Base-by-base conservation (phyloP, 2,888 invertebrate genomes). In the Lordiphosa andalusiaca region DNA sequence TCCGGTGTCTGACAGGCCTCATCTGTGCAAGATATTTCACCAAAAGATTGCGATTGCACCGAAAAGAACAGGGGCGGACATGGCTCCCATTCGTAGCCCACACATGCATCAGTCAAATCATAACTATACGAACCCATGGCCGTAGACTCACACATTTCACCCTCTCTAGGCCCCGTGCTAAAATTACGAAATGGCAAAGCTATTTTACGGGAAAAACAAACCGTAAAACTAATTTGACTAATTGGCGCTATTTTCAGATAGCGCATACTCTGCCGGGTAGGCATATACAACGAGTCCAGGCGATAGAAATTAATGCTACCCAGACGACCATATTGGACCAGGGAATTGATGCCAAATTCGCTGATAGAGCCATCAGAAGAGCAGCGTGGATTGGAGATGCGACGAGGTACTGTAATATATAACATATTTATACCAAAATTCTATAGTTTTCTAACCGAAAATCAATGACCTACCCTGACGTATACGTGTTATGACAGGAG, bases 231-330 rank as follows among this genome's bases (percentile, higher is more conserved):
- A 0, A 77, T 63, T 9, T 92, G 91, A 16, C 90, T 91, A 2
- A 90, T 86, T 35, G 92, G 91, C 46, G 91, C 88, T 49, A 95
- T 90, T 67, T 91, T 91, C 3, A 93, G 80, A 74, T 86, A 90
- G 40, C 92, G 91, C 66, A 91, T 90, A 3, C 88, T 89, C 42
- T 91, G 91, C 35, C 90, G 88, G 0, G 71, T 85, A 57, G 88
- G 93, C 89, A 95, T 94, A 76, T 95, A 95, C 86, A 95, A 93
- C 0, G 95, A 91, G 70, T 93, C 91, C 38, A 95, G 86, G 30
- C 92, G 91, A 83, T 95, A 94, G 86, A 92, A 94, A 83, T 93
- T 93, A 0, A 92, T 90, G 60, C 91, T 92, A 12, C 91, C 91
- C 4, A 94, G 92, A 67, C 93, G 92, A 5, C 94, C 90, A 70